Conservation (phyloP, 2,797 vertebrate genomes). For the Anas bahamensis region DNA sequence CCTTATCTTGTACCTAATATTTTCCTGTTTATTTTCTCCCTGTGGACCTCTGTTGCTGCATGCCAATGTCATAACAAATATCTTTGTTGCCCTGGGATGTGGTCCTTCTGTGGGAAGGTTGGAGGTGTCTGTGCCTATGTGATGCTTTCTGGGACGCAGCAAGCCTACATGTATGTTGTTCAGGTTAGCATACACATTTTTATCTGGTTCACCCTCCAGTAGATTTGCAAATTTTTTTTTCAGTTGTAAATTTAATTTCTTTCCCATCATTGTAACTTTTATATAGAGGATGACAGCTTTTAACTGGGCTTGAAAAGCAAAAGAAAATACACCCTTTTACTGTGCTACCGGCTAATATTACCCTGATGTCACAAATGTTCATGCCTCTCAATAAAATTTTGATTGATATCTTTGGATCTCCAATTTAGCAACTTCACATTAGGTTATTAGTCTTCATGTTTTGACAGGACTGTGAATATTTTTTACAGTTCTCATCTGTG, state of each 20-base stretch:
- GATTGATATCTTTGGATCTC: background rate
- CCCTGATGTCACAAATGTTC: background rate
- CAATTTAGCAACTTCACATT: background rate
- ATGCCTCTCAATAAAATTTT: background rate
- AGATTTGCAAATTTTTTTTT: background rate
- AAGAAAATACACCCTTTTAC: background rate
- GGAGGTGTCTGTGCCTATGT: background rate
- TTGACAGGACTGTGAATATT: slow-evolving; percentile 4
- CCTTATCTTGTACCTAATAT: background rate
- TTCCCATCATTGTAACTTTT: background rate
- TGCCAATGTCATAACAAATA: background rate
- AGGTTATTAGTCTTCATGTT: background rate
- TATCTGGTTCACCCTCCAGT: background rate
- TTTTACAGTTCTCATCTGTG: background rate
- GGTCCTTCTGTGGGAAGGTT: background rate
- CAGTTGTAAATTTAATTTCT: background rate
- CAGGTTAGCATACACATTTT: background rate
- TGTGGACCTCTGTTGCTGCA: background rate
- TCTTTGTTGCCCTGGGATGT: fast-evolving
- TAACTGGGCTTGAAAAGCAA: background rate
- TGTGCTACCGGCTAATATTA: fast-evolving
- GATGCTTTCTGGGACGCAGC: background rate
- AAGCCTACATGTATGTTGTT: background rate
- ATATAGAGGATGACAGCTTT: background rate
- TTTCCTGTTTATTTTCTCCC: background rate